phyloP scores from a whole-genome alignment of 1,140 invertebrate genomes.

The Aphidius ervi region DNA sequence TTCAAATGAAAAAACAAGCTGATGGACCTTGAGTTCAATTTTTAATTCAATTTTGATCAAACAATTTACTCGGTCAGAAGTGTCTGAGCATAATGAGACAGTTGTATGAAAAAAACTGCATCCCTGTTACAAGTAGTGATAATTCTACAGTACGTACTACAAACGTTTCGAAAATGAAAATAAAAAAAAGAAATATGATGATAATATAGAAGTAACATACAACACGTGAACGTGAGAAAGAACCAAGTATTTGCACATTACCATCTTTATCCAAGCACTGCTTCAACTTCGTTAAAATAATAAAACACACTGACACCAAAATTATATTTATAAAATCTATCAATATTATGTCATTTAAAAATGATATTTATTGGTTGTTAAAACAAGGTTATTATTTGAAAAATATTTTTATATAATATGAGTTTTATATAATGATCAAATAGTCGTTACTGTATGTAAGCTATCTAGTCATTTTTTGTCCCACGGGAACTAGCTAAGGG shows the following conservation, averaged over 20 bases:
- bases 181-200: not conserved
- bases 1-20: too few species aligned
- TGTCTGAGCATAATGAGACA: too few species aligned
- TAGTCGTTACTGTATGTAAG: slow-evolving; percentile 35
- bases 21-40: too few species aligned
- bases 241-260: slow-evolving; percentile 28
- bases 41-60: too few species aligned
- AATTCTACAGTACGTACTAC: too few species aligned
- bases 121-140: too few species aligned
- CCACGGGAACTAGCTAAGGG: slow-evolving; percentile 40
- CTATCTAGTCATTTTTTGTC: slow-evolving; percentile 32
- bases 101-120: too few species aligned
- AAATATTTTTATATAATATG: slow-evolving; percentile 23
- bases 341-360: not conserved
- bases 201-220: slow-evolving; percentile 18
- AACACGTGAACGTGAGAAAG: slow-evolving; percentile 27
- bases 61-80: too few species aligned
- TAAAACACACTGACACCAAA: too few species aligned
- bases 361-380: too few species aligned
- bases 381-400: not conserved
- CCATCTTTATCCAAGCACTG: slow-evolving; percentile 25
- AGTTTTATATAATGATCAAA: slow-evolving; percentile 33
- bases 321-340: too few species aligned
- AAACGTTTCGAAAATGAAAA: not conserved
- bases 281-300: too few species aligned